phyloP scores from a whole-genome alignment of 1,140 invertebrate genomes.

The Ceratoteleas bidentatus region DNA sequence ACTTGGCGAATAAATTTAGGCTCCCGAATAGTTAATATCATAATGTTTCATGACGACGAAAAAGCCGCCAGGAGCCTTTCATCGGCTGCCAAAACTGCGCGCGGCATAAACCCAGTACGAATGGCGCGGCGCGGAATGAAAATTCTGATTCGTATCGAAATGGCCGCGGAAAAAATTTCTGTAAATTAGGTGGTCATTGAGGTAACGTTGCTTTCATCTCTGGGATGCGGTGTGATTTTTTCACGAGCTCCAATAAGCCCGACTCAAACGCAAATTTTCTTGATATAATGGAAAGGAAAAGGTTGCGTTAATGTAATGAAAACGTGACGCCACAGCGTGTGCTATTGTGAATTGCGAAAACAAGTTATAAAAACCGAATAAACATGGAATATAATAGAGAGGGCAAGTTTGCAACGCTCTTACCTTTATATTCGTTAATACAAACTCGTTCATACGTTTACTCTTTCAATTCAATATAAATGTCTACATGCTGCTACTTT shows the following conservation, averaged over 20 bases:
- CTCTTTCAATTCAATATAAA: conserved; percentile 21
- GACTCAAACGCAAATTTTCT: conserved; percentile 12
- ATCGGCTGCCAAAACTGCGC: conserved; percentile 4
- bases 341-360: conserved; percentile 32
- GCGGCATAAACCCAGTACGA: conserved; percentile 1
- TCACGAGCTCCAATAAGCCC: conserved; percentile 12
- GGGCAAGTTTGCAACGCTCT: conserved; percentile 12
- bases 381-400: conserved; percentile 33
- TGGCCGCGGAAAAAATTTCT: conserved; percentile 6
- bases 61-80: conserved; percentile 12
- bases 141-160: conserved; percentile 11
- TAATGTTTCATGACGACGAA: background rate
- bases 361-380: conserved; percentile 28
- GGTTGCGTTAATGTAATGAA: conserved; percentile 22
- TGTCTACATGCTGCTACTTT: background rate
- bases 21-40: background rate
- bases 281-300: conserved; percentile 19
- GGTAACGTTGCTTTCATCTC: conserved; percentile 27
- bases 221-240: conserved; percentile 16
- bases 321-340: background rate
- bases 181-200: conserved; percentile 28
- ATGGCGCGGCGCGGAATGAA: background rate
- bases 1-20: background rate
- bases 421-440: conserved; percentile 27
- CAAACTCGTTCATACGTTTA: conserved; percentile 13